Evolutionary conservation across 2,888 invertebrate species (phyloP).

Genomic region (Muschampia plurimacula): DNA sequence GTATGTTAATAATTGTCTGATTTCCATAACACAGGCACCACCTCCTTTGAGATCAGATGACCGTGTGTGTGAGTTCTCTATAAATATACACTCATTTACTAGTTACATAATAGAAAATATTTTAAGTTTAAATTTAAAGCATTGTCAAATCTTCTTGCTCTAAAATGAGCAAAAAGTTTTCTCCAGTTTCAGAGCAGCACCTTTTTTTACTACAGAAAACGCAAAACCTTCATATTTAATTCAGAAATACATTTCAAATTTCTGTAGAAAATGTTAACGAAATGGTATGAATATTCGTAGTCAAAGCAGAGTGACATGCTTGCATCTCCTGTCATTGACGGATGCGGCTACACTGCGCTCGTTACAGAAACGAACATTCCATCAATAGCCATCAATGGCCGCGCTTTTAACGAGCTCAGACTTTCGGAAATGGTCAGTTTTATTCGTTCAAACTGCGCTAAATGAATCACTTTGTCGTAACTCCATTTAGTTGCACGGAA

Average conservation of each 20-base stretch:
- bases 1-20: no score
- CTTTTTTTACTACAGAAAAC: not conserved
- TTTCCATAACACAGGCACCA: no score
- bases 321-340: constrained; percentile 65
- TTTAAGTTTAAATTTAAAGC: not conserved
- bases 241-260: constrained; percentile 15
- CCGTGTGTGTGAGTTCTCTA: no score
- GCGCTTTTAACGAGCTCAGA: constrained; percentile 63
- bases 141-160: constrained; percentile 5
- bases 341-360: constrained; percentile 62
- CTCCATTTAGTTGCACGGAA: constrained; percentile 46
- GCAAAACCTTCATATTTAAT: constrained; percentile 8
- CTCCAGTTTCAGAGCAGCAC: not conserved
- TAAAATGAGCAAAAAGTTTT: not conserved
- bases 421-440: constrained; percentile 54
- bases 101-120: not conserved
- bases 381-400: constrained; percentile 57
- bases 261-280: constrained; percentile 26
- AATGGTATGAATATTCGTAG: constrained; percentile 27
- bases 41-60: no score
- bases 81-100: not conserved
- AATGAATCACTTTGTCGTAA: constrained; percentile 51
- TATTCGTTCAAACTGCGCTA: constrained; percentile 40
- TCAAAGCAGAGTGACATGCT: constrained; percentile 46
- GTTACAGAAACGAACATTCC: constrained; percentile 61